phyloP scores from a whole-genome alignment of 1,140 invertebrate species.

The Coelopa frigida region DNA sequence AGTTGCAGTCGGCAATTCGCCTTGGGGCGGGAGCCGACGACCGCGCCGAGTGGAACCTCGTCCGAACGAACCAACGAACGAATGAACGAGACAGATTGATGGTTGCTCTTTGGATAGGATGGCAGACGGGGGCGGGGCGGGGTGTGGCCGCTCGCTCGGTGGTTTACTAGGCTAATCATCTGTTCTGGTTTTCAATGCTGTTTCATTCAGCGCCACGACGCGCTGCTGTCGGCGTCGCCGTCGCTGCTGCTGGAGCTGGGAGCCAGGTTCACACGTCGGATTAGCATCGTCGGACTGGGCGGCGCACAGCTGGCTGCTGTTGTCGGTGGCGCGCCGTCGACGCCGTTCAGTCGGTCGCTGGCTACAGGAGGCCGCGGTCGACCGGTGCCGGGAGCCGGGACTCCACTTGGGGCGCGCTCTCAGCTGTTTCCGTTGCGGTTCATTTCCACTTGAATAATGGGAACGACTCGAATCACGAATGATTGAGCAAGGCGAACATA shows the following conservation, averaged over 20 bases:
- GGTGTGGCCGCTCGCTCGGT: conserved; percentile 18
- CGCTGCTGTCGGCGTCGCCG: not conserved
- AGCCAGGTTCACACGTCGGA: not conserved
- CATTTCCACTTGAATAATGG: conserved; percentile 38
- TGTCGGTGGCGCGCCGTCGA: conserved; percentile 21
- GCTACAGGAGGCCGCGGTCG: conserved; percentile 22
- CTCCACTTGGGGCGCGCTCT: conserved; percentile 2
- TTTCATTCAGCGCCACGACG: conserved; percentile 16
- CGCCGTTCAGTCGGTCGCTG: conserved; percentile 18
- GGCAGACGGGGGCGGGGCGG: too few species aligned
- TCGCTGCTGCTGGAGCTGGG: not conserved
- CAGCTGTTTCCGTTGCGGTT: conserved; percentile 35
- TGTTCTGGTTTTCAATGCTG: conserved; percentile 37
- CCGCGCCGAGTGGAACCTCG: too few species aligned
- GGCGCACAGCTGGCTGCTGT: not conserved
- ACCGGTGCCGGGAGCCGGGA: conserved; percentile 8
- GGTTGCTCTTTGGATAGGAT: too few species aligned
- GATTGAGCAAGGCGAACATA: not conserved
- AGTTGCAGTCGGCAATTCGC: too few species aligned
- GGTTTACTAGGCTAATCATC: conserved; percentile 43
- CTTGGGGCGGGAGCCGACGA: too few species aligned
- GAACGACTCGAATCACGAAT: conserved; percentile 3
- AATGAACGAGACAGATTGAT: too few species aligned
- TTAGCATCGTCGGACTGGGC: not conserved
- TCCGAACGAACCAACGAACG: too few species aligned